Evolutionary conservation across 2,888 invertebrate genomes (phyloP), one percentile per base, ranked within the genome.

Genomic region (Melinopterus prodromus): DNA sequence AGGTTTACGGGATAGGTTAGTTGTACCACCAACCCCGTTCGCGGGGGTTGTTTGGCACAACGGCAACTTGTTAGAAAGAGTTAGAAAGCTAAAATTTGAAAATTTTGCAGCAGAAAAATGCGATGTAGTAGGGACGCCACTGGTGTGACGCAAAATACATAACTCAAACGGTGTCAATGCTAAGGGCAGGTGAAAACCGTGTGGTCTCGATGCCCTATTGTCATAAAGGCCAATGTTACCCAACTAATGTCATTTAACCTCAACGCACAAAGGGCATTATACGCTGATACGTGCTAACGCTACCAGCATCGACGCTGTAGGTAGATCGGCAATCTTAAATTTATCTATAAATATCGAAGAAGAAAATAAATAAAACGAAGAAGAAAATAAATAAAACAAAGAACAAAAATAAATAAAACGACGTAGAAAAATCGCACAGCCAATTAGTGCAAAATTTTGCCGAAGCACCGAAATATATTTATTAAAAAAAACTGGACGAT

Each of bases 141-240:
- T 53, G 53, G 53, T 53, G 12, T 53, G 53, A 53, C 12, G 53
- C 53, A 53, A 53, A 9, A 53, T 53, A 53, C 53, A 53, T 53
- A 53, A 53, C 5, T 53, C 53, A 53, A 53, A 53, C 53, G 53
- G 53, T 53, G 53, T 53, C 53, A 53, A 53, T 53, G 53, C 2
- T 4, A 53, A 53, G 53, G 53, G 53, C 53, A 53, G 53, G 53
- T 53, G 53, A 53, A 53, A 53, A 53, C 53, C 9, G 53, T 53
- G 53, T 53, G 53, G 53, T 53, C 53, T 53, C 53, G 1, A 2
- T 9, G 2, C 5, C 53, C 53, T 6, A 53, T 53, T 53, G 53
- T 53, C 53, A 53, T 53, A 53, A 53, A 53, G 53, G 53, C 53
- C 53, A 53, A 53, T 53, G 53, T 53, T 53, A 53, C 53, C 53